Percentiles rank a stretch among this genome's conserved stretches.
These are phyloP conservation scores for Heliconius aoede DNA, from an alignment of 2,888 invertebrate species.

Conservation along the genomic window DNA sequence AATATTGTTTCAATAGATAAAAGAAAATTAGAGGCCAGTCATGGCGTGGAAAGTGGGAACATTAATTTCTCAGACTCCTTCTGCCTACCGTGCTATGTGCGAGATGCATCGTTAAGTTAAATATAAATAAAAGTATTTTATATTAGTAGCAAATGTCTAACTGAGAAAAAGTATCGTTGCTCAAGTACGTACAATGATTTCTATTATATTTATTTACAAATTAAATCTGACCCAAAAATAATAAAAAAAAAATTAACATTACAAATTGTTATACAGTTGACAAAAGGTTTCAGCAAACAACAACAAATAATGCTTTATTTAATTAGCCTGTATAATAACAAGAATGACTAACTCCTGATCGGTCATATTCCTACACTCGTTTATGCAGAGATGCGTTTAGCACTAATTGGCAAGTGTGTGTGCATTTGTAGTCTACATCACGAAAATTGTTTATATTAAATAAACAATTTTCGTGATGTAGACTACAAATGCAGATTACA, in stretches of 20 bases:
- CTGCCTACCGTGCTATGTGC: neutral
- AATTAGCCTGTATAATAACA: conserved; percentile 8
- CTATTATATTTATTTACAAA: no score
- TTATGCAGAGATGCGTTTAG: neutral
- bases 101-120: no score
- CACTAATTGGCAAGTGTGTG: conserved; percentile 12
- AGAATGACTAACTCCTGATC: conserved; percentile 11
- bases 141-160: no score
- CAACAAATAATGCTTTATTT: conserved; percentile 5
- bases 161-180: no score
- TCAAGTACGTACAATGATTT: no score
- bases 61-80: neutral
- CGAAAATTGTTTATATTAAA: no score
- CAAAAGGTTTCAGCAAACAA: neutral
- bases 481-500: neutral
- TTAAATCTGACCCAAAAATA: neutral
- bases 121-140: no score
- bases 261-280: neutral
- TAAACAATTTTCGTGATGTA: neutral
- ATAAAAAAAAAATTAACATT: neutral
- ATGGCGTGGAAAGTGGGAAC: neutral
- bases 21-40: no score
- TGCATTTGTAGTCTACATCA: no score
- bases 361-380: neutral
- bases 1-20: no score